A percentile compares a stretch with the other conserved stretches of the same genome.
These are phyloP conservation scores for Etheostoma cragini DNA, from an alignment of 2,113 vertebrate species.

Conservation along the genomic window DNA sequence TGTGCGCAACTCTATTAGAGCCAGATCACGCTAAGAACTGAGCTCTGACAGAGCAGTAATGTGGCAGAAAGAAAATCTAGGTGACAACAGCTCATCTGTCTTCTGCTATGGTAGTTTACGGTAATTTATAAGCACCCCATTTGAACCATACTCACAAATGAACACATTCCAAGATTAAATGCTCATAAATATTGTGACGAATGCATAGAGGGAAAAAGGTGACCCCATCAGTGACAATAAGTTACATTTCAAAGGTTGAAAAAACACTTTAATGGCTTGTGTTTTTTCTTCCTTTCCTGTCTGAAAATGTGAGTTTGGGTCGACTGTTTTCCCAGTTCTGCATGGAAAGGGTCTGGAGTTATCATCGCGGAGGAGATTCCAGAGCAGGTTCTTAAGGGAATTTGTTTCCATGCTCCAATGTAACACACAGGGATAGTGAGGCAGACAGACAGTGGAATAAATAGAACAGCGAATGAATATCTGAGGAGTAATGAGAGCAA, in stretches of 20 bases:
- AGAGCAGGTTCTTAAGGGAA: constrained; percentile 71
- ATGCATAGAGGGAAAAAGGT: constrained; percentile 30
- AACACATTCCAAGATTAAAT: constrained; percentile 59
- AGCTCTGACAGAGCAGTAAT: constrained; percentile 62
- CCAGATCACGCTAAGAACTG: constrained; percentile 41
- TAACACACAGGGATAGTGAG: constrained; percentile 51
- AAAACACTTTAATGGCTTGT: constrained; percentile 36
- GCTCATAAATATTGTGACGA: constrained; percentile 65
- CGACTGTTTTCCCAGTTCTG: constrained; percentile 65
- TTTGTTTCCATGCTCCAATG: constrained; percentile 70
- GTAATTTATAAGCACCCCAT: constrained; percentile 63
- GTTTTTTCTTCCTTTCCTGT: constrained; percentile 28
- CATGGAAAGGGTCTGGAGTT: constrained; percentile 74
- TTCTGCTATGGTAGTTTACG: constrained; percentile 41
- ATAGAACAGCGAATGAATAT: constrained; percentile 57
- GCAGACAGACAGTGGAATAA: constrained; percentile 60
- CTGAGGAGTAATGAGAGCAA: constrained; percentile 35
- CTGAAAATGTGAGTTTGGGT: constrained; percentile 43
- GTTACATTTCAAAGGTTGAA: constrained; percentile 64
- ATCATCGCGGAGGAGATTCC: constrained; percentile 69
- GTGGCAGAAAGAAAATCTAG: constrained; percentile 64
- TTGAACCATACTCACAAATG: constrained; percentile 59
- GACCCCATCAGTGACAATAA: constrained; percentile 54
- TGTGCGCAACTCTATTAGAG: constrained; percentile 47
- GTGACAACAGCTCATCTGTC: constrained; percentile 71